Percentiles rank a stretch among this genome's conserved stretches.
phyloP scores from a whole-genome alignment of 2,888 invertebrate species.

The Sminthurides aquaticus region DNA sequence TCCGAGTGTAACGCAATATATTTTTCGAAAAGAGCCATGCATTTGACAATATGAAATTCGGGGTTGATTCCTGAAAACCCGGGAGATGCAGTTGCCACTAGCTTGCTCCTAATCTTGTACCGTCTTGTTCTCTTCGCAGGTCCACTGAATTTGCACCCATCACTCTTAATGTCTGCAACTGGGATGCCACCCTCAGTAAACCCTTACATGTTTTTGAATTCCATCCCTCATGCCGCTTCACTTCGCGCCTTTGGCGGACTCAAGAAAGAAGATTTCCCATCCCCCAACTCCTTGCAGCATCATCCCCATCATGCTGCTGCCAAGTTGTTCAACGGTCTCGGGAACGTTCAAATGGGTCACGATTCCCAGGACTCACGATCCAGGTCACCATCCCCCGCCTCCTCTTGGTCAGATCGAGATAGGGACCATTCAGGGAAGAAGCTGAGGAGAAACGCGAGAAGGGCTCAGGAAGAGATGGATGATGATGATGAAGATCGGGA shows the following conservation, averaged over 20 bases:
- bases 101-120: too few relatives aligned
- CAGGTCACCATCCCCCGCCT: constrained; percentile 14
- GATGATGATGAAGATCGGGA: constrained; percentile 45
- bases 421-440: constrained; percentile 1
- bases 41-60: too few relatives aligned
- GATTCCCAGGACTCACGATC: constrained; percentile 24
- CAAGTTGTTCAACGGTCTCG: not conserved
- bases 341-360: not conserved
- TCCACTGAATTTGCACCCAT: constrained; percentile 51
- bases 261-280: not conserved
- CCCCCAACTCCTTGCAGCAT: not conserved
- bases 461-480: constrained; percentile 29
- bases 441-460: constrained; percentile 8
- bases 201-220: constrained; percentile 36
- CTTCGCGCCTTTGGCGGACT: not conserved
- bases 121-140: constrained; percentile 32
- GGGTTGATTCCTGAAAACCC: too few relatives aligned
- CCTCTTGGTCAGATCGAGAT: not conserved
- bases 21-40: too few relatives aligned
- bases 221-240: constrained; percentile 6
- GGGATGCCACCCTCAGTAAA: constrained; percentile 36
- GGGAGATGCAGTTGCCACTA: too few relatives aligned
- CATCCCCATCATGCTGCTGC: not conserved
- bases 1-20: too few relatives aligned
- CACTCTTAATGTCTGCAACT: constrained; percentile 52